Evolutionary conservation across 1,140 invertebrate genomes (phyloP).

Genomic region (Solenopsis invicta): DNA sequence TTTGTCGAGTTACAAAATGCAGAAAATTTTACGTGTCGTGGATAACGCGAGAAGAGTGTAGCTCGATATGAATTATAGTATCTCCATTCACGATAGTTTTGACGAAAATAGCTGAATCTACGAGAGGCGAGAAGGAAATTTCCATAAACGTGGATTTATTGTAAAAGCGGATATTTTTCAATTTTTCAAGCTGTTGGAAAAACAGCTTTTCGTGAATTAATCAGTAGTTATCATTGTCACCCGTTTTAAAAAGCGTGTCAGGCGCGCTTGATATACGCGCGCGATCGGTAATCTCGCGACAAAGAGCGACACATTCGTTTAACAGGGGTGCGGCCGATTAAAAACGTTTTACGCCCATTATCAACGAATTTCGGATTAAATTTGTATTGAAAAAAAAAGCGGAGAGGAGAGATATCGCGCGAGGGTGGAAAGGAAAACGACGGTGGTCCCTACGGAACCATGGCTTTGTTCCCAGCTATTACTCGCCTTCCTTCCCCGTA

Average conservation of each 20-base stretch:
- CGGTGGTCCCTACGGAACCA: slow-evolving; percentile 82
- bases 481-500: slow-evolving; percentile 81
- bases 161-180: neutral
- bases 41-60: neutral
- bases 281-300: slow-evolving; percentile 36
- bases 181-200: slow-evolving; percentile 9
- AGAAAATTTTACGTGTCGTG: neutral
- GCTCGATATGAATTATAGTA: neutral
- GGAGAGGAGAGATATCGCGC: slow-evolving; percentile 42
- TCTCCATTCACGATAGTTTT: neutral
- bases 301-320: slow-evolving; percentile 1
- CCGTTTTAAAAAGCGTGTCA: slow-evolving; percentile 29
- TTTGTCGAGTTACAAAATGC: neutral
- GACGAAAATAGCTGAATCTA: neutral
- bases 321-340: slow-evolving; percentile 52
- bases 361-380: slow-evolving; percentile 85
- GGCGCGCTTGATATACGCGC: slow-evolving; percentile 8
- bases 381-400: slow-evolving; percentile 80
- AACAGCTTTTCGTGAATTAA: slow-evolving; percentile 21
- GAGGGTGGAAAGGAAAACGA: slow-evolving; percentile 68
- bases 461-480: slow-evolving; percentile 87
- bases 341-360: slow-evolving; percentile 69
- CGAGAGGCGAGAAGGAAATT: neutral
- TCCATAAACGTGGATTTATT: neutral
- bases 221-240: slow-evolving; percentile 28